Base-by-base conservation (phyloP, 2,888 invertebrate species). In the Himalopsyche kuldschensis region DNA sequence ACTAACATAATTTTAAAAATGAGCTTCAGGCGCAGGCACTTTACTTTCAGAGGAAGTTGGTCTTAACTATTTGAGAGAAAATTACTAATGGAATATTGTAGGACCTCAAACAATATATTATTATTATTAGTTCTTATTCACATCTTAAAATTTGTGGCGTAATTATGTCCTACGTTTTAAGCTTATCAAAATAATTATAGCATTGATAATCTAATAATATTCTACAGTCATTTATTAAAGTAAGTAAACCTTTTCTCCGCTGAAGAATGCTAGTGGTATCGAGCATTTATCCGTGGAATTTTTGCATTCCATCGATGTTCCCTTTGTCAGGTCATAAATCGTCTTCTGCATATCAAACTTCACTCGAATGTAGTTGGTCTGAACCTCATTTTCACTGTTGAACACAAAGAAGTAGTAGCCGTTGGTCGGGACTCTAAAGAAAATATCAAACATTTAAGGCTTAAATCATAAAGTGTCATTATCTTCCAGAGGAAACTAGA, bases 361-460 rank as follows among this genome's bases (percentile, higher is more conserved):
- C 0, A 95, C 94, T 27, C 94, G 90, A 41, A 96, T 92, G 88
- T 93, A 95, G 89, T 95, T 96, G 8, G 92, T 90, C 88, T 95
- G 94, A 0, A 95, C 92, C 87, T 96, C 96, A 88, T 96, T 96
- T 88, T 96, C 96, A 6, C 96, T 96, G 89, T 94, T 95, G 90
- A 96, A 96, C 0, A 96, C 94, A 90, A 96, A 96, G 90, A 96
- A 96, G 88, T 96, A 96, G 89, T 96, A 96, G 8, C 96, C 96
- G 87, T 95, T 95, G 0, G 93, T 91, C 78, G 95, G 95, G 0
- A 96, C 94, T 87, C 95, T 94, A 89, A 87, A 90, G 88, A 86
- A 81, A 80, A 75, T 24, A 24, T 3, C 24, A 41, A 20, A 10
- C 3, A 30, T 4, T n/a, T 17, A 10, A 31, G 6, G 41, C n/a